phyloP scores from a whole-genome alignment of 2,888 invertebrate genomes.

The Argyresthia goedartella region DNA sequence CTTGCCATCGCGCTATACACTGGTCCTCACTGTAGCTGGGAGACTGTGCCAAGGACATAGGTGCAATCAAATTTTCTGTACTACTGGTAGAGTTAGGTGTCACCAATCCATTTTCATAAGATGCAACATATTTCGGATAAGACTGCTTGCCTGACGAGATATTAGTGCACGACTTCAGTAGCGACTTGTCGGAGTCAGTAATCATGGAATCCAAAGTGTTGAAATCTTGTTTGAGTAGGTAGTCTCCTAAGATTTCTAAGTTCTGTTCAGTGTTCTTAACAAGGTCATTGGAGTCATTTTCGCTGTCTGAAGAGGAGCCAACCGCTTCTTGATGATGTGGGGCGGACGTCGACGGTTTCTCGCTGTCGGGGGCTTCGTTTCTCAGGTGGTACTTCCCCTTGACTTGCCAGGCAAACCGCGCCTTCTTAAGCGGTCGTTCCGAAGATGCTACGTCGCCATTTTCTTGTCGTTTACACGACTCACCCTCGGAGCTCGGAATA shows the following conservation, averaged over 20 bases:
- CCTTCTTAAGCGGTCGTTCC: conserved; percentile 75
- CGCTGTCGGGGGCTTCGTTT: conserved; percentile 35
- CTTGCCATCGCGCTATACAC: conserved; percentile 73
- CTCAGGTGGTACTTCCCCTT: conserved; percentile 75
- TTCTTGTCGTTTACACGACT: conserved; percentile 61
- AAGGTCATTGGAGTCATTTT: conserved; percentile 23
- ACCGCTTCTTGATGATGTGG: conserved; percentile 20
- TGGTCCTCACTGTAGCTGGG: conserved; percentile 42
- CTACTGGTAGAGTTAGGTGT: conserved; percentile 11
- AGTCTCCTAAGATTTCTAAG: conserved; percentile 46
- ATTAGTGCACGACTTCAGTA: conserved; percentile 30
- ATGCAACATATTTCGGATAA: conserved; percentile 43
- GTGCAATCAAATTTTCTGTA: conserved; percentile 16
- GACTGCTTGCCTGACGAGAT: conserved; percentile 26
- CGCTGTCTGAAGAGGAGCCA: conserved; percentile 24
- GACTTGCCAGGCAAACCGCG: conserved; percentile 76
- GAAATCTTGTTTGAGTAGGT: conserved; percentile 46
- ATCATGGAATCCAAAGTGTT: conserved; percentile 39
- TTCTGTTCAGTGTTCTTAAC: conserved; percentile 42
- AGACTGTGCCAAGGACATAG: conserved; percentile 27
- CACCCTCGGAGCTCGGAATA: conserved; percentile 42
- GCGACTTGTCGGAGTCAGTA: conserved; percentile 29
- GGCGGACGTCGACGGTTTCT: conserved; percentile 15
- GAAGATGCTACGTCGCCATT: conserved; percentile 60
- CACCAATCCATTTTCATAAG: conserved; percentile 20